Conservation (phyloP, 2,113 vertebrate genomes). For the Origma solitaria region DNA sequence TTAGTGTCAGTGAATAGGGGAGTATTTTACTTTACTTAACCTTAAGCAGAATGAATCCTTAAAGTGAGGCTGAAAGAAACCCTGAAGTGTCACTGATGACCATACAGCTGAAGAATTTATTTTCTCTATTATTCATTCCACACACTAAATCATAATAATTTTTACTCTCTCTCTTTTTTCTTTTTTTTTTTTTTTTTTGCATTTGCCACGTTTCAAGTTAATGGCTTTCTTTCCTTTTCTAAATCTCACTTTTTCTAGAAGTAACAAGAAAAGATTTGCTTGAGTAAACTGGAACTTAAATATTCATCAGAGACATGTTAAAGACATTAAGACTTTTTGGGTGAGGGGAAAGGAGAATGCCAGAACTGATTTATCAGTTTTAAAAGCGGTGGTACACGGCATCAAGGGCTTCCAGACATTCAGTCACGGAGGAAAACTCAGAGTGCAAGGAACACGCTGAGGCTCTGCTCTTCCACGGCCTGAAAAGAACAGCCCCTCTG, state of each 20-base stretch:
- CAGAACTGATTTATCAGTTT: neutral
- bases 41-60: neutral
- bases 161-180: neutral
- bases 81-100: neutral
- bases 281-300: neutral
- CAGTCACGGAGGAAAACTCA: neutral
- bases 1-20: neutral
- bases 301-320: neutral
- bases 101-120: neutral
- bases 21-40: neutral
- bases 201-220: neutral
- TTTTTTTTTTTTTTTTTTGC: neutral
- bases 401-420: neutral
- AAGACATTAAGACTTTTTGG: neutral
- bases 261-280: neutral
- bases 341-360: neutral
- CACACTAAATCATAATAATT: neutral
- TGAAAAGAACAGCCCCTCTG: constrained; percentile 17
- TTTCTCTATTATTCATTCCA: neutral
- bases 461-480: neutral
- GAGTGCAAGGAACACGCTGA: neutral
- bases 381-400: rapidly evolving
- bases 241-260: neutral
- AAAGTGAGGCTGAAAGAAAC: neutral
- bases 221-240: neutral